phyloP scores from a whole-genome alignment of 2,797 vertebrate species.

The Micropoecilia bifurca region DNA sequence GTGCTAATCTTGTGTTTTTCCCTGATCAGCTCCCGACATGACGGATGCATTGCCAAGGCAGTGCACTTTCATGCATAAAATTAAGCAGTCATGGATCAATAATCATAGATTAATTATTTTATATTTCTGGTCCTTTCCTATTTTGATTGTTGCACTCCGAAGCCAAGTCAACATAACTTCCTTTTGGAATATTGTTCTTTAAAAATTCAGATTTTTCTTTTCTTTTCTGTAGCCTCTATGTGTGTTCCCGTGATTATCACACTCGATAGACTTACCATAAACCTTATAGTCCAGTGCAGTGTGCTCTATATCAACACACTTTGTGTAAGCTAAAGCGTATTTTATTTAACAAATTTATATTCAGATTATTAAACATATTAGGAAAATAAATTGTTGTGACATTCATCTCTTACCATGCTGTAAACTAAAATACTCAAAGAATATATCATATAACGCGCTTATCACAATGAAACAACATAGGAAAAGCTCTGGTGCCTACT shows the following conservation, averaged over 20 bases:
- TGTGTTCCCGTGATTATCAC: neutral
- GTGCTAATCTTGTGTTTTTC: slow-evolving; percentile 3
- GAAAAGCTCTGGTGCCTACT: neutral
- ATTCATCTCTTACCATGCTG: neutral
- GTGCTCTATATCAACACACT: neutral
- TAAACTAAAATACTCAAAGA: neutral
- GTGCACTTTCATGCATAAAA: slow-evolving; percentile 1
- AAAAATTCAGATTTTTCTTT: neutral
- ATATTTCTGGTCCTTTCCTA: neutral
- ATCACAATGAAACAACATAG: neutral
- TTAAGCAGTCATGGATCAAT: neutral
- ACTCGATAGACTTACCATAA: neutral
- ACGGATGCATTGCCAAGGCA: neutral
- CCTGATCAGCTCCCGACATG: neutral
- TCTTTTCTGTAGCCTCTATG: neutral
- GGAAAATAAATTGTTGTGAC: neutral
- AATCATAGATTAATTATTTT: neutral
- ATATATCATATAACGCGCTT: neutral
- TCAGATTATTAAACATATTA: neutral
- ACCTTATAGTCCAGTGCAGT: neutral
- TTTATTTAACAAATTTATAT: neutral
- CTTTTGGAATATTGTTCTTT: neutral
- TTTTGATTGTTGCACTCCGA: neutral
- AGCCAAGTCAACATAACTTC: neutral
- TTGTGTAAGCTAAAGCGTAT: neutral